Base-by-base conservation (phyloP, 2,888 invertebrate species). In the Cyclophora punctaria region DNA sequence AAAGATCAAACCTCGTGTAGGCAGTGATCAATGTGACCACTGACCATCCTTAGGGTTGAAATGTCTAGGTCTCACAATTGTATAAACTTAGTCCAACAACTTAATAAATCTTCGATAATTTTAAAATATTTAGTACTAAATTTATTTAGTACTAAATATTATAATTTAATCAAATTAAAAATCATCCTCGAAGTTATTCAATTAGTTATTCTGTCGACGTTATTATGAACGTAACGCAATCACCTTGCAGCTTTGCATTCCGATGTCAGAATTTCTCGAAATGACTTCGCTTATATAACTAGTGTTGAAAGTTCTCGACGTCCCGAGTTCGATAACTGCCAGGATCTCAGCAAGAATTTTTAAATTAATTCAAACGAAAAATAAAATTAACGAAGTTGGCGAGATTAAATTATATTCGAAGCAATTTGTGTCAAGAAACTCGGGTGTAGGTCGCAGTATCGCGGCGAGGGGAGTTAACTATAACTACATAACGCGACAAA, bases 291-390 rank as follows among this genome's bases (percentile, higher is more conserved):
- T 74, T 78, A 80, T 78, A 82, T 80, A 76, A 82, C 80, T 78
- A 81, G 81, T 75, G 74, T 72, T 73, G 71, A 80, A 83, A 85
- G 79, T 84, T 84, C 74, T 64, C 72, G 71, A 75, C 77, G 71
- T 74, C 67, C 59, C 67, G 61, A 83, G 75, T 83, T 84, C 82
- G 74, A 84, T 83, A 84, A 84, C 81, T 80, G 82, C 76, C 71
- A 63, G 76, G 77, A 78, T 79, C 78, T 75, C 75, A 66, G 76
- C 67, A 74, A 78, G 83, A 85, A 85, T 84, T 85, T 82, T 84
- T 81, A 82, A 85, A 85, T 85, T 83, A 83, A 84, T 84, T 84
- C 78, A 81, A 79, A 79, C 79, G 79, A 83, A 84, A 83, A 84
- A 84, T 84, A 80, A 82, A 85, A 83, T 86, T 83, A 82, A 76